A percentile compares a stretch with the other conserved stretches of the same genome.
These are phyloP conservation scores for Sebastes iracundus DNA, from an alignment of 2,797 vertebrate genomes.

Conservation along the genomic window DNA sequence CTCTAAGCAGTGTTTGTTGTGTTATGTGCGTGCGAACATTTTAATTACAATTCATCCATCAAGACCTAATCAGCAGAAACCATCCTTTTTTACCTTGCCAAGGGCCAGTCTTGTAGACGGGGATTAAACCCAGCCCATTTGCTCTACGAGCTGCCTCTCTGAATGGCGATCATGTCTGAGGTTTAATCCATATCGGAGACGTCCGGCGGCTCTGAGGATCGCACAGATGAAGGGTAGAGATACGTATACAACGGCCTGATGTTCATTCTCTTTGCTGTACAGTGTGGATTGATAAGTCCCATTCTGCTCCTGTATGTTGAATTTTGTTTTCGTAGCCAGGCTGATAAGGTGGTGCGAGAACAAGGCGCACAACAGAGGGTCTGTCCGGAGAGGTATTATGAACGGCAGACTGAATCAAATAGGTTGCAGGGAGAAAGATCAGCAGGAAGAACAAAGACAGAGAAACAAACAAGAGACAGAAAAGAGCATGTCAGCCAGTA, in stretches of 20 bases:
- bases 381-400: slow-evolving; percentile 9
- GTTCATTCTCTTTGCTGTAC: slow-evolving; percentile 22
- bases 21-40: background rate
- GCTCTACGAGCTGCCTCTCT: slow-evolving; percentile 6
- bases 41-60: slow-evolving; percentile 35
- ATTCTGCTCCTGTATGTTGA: slow-evolving; percentile 9
- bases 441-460: slow-evolving; percentile 8
- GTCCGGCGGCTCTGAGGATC: slow-evolving; percentile 39
- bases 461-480: background rate
- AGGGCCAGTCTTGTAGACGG: slow-evolving; percentile 14
- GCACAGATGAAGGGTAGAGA: slow-evolving; percentile 41
- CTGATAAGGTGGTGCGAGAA: slow-evolving; percentile 27
- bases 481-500: background rate
- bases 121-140: slow-evolving; percentile 41
- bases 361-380: background rate
- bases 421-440: slow-evolving; percentile 4
- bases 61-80: slow-evolving; percentile 1
- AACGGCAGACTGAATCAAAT: slow-evolving; percentile 19
- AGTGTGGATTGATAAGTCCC: slow-evolving; percentile 22
- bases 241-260: background rate
- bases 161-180: slow-evolving; percentile 40
- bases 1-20: background rate
- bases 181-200: slow-evolving; percentile 43
- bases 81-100: slow-evolving; percentile 25
- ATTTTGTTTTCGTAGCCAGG: slow-evolving; percentile 12